Evolutionary conservation across 1,140 invertebrate species (phyloP).

Genomic region (Drosophila funebris): DNA sequence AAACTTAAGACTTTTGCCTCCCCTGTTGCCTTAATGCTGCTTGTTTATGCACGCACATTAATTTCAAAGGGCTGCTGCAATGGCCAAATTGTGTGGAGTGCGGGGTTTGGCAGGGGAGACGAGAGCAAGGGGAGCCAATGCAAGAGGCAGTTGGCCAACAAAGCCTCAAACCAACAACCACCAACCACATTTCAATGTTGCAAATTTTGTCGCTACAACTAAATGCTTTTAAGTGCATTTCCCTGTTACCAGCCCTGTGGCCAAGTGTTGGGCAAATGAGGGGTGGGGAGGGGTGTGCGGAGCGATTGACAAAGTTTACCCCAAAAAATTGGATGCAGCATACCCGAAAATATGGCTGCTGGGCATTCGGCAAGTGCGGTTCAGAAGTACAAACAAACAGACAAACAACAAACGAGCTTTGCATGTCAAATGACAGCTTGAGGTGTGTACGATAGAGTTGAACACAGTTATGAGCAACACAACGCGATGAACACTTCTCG

Average conservation of each 20-base stretch:
- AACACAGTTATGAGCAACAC: background rate
- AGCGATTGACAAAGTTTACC: background rate
- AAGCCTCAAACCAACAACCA: constrained; percentile 32
- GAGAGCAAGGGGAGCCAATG: background rate
- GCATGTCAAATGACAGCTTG: constrained; percentile 22
- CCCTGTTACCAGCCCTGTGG: constrained; percentile 38
- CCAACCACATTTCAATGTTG: constrained; percentile 67
- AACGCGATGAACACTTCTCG: background rate
- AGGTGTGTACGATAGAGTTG: constrained; percentile 23
- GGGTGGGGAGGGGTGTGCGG: background rate
- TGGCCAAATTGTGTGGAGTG: constrained; percentile 20
- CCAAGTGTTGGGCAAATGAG: background rate
- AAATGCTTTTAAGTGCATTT: constrained; percentile 82
- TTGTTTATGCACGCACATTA: constrained; percentile 79
- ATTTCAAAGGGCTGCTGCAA: constrained; percentile 59
- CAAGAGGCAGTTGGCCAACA: constrained; percentile 22
- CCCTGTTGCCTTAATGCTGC: constrained; percentile 8
- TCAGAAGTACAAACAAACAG: constrained; percentile 12
- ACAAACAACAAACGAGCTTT: constrained; percentile 16
- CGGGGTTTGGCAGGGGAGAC: background rate
- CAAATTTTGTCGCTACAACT: constrained; percentile 73
- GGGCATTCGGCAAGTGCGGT: constrained; percentile 14
- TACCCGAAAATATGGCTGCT: constrained; percentile 18
- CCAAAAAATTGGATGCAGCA: constrained; percentile 23
- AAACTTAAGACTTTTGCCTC: constrained; percentile 43